phyloP scores from a whole-genome alignment of 2,113 vertebrate genomes.

The Mastomys coucha region DNA sequence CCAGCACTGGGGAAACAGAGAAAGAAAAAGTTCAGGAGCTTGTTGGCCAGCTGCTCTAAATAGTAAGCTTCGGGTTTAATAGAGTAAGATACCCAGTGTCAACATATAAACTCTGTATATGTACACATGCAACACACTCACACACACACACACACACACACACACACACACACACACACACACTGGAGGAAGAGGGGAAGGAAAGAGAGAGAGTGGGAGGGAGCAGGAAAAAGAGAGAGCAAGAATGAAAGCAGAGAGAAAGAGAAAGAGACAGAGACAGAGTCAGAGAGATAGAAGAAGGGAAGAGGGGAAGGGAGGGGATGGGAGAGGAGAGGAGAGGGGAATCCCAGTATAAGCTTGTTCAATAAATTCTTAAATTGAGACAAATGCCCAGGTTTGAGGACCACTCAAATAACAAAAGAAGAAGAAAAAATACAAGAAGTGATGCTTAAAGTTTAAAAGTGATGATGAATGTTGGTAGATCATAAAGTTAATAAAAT shows the following conservation, averaged over 20 bases:
- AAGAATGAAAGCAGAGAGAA: not conserved
- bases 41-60: not conserved
- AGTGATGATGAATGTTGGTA: not conserved
- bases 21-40: not conserved
- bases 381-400: not conserved
- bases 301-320: no score
- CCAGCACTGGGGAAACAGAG: not conserved
- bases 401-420: conserved; percentile 17
- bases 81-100: not conserved
- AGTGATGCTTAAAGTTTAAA: conserved; percentile 23
- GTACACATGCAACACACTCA: not conserved
- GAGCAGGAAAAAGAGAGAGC: not conserved
- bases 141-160: no score
- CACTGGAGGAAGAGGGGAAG: not conserved
- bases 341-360: not conserved
- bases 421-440: not conserved
- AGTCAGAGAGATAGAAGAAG: no score
- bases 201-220: not conserved
- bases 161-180: not conserved
- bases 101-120: not conserved
- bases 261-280: not conserved
- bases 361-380: not conserved
- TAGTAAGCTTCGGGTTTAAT: not conserved
- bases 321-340: not conserved
- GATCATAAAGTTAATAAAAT: not conserved